Evolutionary conservation across 2,797 vertebrate species (phyloP).

Genomic region (Acanthopagrus latus): DNA sequence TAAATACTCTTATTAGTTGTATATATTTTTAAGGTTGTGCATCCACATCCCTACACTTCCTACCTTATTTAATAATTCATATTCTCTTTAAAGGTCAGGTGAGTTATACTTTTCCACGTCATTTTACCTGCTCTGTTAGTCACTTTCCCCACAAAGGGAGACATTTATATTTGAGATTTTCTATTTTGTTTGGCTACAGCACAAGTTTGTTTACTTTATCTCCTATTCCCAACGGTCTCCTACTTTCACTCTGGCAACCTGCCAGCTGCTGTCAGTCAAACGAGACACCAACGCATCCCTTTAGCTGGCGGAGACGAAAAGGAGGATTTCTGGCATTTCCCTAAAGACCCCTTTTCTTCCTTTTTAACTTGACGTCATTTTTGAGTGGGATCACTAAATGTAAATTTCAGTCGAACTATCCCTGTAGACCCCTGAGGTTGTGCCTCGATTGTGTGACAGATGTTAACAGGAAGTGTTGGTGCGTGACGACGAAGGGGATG

Average conservation of each 20-base stretch:
- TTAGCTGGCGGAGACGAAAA: not conserved
- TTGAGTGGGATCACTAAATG: not conserved
- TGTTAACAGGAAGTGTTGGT: slow-evolving; percentile 99
- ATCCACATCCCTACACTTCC: not conserved
- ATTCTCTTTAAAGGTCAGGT: not conserved
- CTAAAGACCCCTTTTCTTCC: not conserved
- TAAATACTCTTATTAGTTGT: not conserved
- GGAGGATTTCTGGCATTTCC: not conserved
- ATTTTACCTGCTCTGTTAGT: not conserved
- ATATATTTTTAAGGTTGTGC: not conserved
- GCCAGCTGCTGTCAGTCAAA: slow-evolving; percentile 4
- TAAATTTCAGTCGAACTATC: not conserved
- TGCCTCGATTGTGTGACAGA: slow-evolving; percentile 81
- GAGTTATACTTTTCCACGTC: not conserved
- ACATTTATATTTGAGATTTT: not conserved
- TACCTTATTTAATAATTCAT: not conserved
- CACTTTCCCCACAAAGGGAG: not conserved
- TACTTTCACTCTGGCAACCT: not conserved
- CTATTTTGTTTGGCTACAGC: not conserved
- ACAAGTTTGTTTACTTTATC: not conserved
- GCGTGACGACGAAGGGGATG: slow-evolving; percentile 97
- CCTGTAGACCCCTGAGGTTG: not conserved
- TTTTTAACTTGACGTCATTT: not conserved
- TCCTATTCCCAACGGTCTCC: not conserved
- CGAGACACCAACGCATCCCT: not conserved